These are phyloP conservation scores for Phaonia tiefii DNA, from an alignment of 2,888 invertebrate genomes.

Conservation along the genomic window DNA sequence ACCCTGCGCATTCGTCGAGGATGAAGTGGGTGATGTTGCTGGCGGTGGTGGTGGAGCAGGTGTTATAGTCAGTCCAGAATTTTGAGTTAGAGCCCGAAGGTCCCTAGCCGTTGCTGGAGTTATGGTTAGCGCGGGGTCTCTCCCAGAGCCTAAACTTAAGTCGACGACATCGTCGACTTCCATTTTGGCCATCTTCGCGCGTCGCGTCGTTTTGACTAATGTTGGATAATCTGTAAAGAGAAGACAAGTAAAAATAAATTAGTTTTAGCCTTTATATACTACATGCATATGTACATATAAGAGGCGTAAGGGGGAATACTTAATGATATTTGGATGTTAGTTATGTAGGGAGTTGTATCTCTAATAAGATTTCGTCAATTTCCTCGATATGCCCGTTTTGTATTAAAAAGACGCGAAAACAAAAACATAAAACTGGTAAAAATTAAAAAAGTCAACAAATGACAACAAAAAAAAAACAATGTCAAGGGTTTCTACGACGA, in stretches of 20 bases:
- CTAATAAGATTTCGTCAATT: not conserved
- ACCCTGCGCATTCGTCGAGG: constrained; percentile 25
- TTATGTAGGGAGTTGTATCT: too few relatives aligned
- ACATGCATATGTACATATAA: too few relatives aligned
- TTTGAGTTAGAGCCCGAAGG: constrained; percentile 83
- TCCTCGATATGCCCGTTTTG: not conserved
- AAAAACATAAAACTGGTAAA: constrained; percentile 31
- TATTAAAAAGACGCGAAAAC: not conserved
- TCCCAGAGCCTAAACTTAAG: constrained; percentile 85
- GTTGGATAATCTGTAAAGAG: constrained; percentile 73
- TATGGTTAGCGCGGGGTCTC: constrained; percentile 80
- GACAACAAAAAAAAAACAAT: constrained; percentile 56
- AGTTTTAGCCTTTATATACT: not conserved
- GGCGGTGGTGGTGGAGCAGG: constrained; percentile 82
- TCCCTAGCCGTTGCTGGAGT: constrained; percentile 81
- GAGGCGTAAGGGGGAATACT: too few relatives aligned
- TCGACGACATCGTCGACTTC: constrained; percentile 95
- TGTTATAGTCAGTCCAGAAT: constrained; percentile 84
- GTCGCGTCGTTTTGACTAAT: constrained; percentile 77
- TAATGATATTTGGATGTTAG: too few relatives aligned
- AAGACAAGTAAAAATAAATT: constrained; percentile 53
- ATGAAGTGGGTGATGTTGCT: constrained; percentile 32
- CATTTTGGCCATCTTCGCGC: constrained; percentile 85
- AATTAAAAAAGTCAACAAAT: constrained; percentile 35
- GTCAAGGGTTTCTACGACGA: constrained; percentile 56